phyloP scores from a whole-genome alignment of 2,888 invertebrate species.

The Thera britannica region DNA sequence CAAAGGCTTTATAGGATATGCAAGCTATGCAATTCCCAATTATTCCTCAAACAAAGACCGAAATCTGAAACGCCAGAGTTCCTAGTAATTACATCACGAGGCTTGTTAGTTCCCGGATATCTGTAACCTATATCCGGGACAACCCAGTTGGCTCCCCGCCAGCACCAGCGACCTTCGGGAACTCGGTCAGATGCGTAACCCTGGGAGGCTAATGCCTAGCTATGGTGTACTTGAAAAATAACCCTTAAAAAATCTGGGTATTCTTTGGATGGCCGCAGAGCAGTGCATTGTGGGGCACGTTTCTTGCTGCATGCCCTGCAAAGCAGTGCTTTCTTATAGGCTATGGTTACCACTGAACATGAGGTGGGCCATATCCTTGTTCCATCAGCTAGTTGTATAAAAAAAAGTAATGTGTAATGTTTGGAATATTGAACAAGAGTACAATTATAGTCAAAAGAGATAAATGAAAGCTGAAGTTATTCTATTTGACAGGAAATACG shows the following conservation, averaged over 20 bases:
- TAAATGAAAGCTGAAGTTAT: not conserved
- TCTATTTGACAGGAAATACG: not conserved
- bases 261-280: not conserved
- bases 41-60: not conserved
- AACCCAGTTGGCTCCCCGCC: constrained; percentile 51
- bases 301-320: too few species aligned
- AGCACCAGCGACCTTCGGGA: constrained; percentile 48
- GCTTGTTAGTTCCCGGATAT: constrained; percentile 28
- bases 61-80: constrained; percentile 4
- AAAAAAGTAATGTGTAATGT: too few species aligned
- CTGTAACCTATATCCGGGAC: constrained; percentile 34
- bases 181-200: constrained; percentile 45
- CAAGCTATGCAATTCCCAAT: not conserved
- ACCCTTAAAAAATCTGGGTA: not conserved
- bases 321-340: too few species aligned
- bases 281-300: too few species aligned
- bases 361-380: too few species aligned
- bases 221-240: not conserved
- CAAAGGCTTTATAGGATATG: too few species aligned
- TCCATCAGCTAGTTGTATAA: too few species aligned
- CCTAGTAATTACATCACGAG: constrained; percentile 11
- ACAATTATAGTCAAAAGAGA: too few species aligned
- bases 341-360: too few species aligned
- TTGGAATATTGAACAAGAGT: too few species aligned
- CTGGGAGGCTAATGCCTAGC: constrained; percentile 12